Evolutionary conservation across 1,140 invertebrate species (phyloP), one percentile per base, ranked within the genome.

Genomic region (Agrypnia vestita): DNA sequence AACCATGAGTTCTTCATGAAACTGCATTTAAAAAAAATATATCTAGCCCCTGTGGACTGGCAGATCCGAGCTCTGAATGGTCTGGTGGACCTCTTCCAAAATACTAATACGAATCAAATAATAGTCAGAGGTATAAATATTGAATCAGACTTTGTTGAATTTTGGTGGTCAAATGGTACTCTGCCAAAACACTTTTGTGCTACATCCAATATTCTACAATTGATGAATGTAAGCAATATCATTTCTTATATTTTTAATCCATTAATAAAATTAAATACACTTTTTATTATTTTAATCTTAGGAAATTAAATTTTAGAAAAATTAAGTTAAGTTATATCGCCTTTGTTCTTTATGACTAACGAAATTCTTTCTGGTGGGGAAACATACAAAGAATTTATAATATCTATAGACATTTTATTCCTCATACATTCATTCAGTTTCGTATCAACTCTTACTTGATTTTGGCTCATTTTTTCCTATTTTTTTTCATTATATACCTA

Each of bases 1-100:
- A 96, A 96, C 86, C 96, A 97, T 84, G 94, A 97, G 85, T 95
- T 98, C 84, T 93, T 90, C 83, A 88, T 97, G 83, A 91, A 92
- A 84, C 86, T 91, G 92, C 80, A 90, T 88, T 87, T 92, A 80
- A 84, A 87, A 61, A 91, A 91, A 84, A 92, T 89, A 88, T 94
- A 84, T 85, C 89, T 71, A 84, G 91, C 85, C 79, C 90, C 91
- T 17, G 91, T 95, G 15, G 93, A 96, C 83, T 95, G 94, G 94
- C 91, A 94, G 83, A 88, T 94, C 81, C 88, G 93, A 83, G 91
- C 95, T 0, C 88, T 12, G 7, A n/a, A 4, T 0, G 61, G 25
- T 35, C 35, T 64, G 35, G 7, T 44, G 7, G 61, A 44, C 4
- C 0, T 44, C 8, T 64, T 44, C n/a, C 61, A 10, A 25, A 35